These are phyloP conservation scores for Protophormia terraenovae DNA, from an alignment of 2,888 invertebrate genomes.

Conservation along the genomic window DNA sequence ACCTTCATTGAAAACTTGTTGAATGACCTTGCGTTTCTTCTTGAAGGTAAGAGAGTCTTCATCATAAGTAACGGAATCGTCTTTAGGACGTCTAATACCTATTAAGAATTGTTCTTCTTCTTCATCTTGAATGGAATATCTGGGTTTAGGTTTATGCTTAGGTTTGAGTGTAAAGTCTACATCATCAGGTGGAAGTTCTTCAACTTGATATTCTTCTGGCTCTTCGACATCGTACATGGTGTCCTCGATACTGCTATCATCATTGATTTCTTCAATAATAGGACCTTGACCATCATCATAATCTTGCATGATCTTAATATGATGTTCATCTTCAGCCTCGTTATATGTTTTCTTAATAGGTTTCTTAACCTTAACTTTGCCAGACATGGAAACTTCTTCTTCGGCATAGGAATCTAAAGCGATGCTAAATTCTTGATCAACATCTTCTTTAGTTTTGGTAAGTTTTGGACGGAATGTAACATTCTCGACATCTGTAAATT, in stretches of 20 bases:
- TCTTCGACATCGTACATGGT: slow-evolving; percentile 83
- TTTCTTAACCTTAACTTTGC: slow-evolving; percentile 90
- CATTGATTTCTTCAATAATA: slow-evolving; percentile 85
- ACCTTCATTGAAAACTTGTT: slow-evolving; percentile 83
- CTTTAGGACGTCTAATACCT: slow-evolving; percentile 82
- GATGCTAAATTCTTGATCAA: slow-evolving; percentile 94
- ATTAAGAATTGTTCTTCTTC: slow-evolving; percentile 83
- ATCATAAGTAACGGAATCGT: slow-evolving; percentile 82
- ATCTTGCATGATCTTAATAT: slow-evolving; percentile 86
- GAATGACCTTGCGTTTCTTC: slow-evolving; percentile 86
- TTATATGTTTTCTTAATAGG: slow-evolving; percentile 87
- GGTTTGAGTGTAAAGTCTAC: slow-evolving; percentile 82
- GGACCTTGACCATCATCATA: slow-evolving; percentile 84
- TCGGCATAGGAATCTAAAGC: slow-evolving; percentile 92
- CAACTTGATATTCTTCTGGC: slow-evolving; percentile 83
- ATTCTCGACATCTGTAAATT: slow-evolving; percentile 88
- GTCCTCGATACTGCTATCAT: slow-evolving; percentile 83
- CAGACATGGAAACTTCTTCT: slow-evolving; percentile 93
- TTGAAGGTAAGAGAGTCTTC: slow-evolving; percentile 87
- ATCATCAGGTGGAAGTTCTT: slow-evolving; percentile 82
- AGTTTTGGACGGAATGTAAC: slow-evolving; percentile 90
- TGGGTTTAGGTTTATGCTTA: slow-evolving; percentile 82
- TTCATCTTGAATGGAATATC: slow-evolving; percentile 84
- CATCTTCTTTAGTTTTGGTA: slow-evolving; percentile 91
- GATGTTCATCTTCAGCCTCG: slow-evolving; percentile 90